A percentile compares a stretch with the other conserved stretches of the same genome.
Evolutionary conservation across 2,113 vertebrate genomes (phyloP).

Genomic region (Callocephalon fimbriatum): DNA sequence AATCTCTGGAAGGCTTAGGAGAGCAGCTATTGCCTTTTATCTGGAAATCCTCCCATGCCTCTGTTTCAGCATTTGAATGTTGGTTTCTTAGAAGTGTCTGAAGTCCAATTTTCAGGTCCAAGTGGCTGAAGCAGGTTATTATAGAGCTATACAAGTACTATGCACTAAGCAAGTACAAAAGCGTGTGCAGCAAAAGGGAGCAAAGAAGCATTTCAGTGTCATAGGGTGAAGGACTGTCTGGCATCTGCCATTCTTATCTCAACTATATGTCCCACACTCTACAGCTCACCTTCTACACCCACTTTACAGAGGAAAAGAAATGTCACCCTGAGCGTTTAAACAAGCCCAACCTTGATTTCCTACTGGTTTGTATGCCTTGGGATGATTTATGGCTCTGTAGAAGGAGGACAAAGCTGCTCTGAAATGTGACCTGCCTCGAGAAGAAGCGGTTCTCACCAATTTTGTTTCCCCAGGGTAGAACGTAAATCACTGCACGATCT

Average conservation of each 20-base stretch:
- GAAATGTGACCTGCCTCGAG: neutral
- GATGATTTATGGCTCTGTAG: neutral
- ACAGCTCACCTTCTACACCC: neutral
- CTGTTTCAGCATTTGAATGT: neutral
- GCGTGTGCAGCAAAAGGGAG: neutral
- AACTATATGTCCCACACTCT: neutral
- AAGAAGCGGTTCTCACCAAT: neutral
- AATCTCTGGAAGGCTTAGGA: neutral
- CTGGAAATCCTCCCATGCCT: neutral
- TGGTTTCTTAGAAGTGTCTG: neutral
- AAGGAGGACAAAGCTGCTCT: neutral
- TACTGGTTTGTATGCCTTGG: neutral
- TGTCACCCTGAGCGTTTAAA: neutral
- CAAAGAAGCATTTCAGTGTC: neutral
- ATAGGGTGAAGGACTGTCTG: neutral
- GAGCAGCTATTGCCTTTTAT: neutral
- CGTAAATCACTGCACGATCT: accelerated
- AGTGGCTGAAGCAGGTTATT: neutral
- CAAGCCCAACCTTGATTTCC: neutral
- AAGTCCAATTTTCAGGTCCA: neutral
- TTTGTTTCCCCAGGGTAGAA: neutral
- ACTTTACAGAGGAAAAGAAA: neutral
- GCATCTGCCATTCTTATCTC: neutral
- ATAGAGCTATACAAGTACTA: neutral
- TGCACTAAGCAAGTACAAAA: neutral